Base-by-base conservation (phyloP, 2,113 vertebrate genomes). In the Bos javanicus region DNA sequence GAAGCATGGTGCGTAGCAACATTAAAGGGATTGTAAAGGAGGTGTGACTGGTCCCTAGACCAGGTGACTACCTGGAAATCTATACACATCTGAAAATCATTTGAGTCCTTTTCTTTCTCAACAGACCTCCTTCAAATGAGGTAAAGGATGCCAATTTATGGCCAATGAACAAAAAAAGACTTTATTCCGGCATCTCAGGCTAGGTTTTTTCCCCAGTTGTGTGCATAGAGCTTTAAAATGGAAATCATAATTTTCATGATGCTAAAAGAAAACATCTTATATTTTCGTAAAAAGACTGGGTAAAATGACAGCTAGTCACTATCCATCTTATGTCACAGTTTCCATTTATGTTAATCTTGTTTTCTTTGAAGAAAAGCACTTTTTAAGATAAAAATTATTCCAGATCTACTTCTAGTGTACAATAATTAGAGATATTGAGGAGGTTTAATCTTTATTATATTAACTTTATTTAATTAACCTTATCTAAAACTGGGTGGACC, bases 1-100 rank as follows among this genome's bases (percentile, higher is more conserved):
- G 85, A 92, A 92, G 84, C 89, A 92, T 67, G 56, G n/a, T 59
- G 59, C 10, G 15, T 82, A 2, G 33, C n/a, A 30, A 52, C 92
- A 60, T 57, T 91, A 94, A 76, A 64, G 56, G 80, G 39, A 92
- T 78, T 76, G 28, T 43, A 64, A 90, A 87, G 80, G 59, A 88
- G 56, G 39, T 89, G 21, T 85, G 56, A 78, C 74, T 60, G 48
- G 43, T 76, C 43, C 28, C 15, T 50, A 89, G 67, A 43, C 78
- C 88, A 93, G 89, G 85, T 36, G 9, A 71, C 92, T 60, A 76
- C 50, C 62, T 87, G 48, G 83, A 95, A 87, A 94, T 94, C 80
- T 48, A 78, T 60, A 91, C 80, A 92, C 84, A 94, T 97, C 85
- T 95, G 95, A 96, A 96, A 96, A 96, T 78, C 84, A 87, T 92